Evolutionary conservation across 2,888 invertebrate genomes (phyloP).

Genomic region (Leuctra nigra): DNA sequence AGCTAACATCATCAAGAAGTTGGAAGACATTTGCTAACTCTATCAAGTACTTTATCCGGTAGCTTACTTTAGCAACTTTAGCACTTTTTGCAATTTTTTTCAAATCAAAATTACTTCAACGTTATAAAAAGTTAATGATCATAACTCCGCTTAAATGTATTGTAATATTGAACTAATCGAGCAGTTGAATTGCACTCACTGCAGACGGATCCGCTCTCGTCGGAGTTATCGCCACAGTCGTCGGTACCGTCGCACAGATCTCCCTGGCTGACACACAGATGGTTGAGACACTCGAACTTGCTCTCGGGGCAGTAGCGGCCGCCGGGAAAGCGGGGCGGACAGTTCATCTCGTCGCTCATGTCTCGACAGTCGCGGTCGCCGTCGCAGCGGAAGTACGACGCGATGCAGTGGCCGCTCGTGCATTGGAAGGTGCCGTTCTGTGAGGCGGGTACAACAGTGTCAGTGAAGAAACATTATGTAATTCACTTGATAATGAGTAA

Average conservation of each 20-base stretch:
- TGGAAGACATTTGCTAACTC: too few relatives aligned
- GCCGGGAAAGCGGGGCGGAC: slow-evolving; percentile 81
- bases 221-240: slow-evolving; percentile 88
- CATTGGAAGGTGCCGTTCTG: slow-evolving; percentile 86
- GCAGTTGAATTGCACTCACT: too few relatives aligned
- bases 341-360: slow-evolving; percentile 83
- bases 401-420: slow-evolving; percentile 87
- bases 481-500: too few relatives aligned
- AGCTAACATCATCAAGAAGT: too few relatives aligned
- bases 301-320: slow-evolving; percentile 85
- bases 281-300: slow-evolving; percentile 86
- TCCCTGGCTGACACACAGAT: slow-evolving; percentile 81
- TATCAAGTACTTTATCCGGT: too few relatives aligned
- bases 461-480: too few relatives aligned
- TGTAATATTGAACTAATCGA: too few relatives aligned
- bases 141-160: too few relatives aligned
- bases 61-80: too few relatives aligned
- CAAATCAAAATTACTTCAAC: too few relatives aligned
- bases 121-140: too few relatives aligned
- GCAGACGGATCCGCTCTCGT: slow-evolving; percentile 75
- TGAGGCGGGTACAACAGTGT: slow-evolving; percentile 26
- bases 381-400: slow-evolving; percentile 80
- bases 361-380: slow-evolving; percentile 86
- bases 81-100: too few relatives aligned
- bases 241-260: slow-evolving; percentile 91